Base-by-base conservation (phyloP, 2,888 invertebrate genomes). In the Blastobasis lacticolella region DNA sequence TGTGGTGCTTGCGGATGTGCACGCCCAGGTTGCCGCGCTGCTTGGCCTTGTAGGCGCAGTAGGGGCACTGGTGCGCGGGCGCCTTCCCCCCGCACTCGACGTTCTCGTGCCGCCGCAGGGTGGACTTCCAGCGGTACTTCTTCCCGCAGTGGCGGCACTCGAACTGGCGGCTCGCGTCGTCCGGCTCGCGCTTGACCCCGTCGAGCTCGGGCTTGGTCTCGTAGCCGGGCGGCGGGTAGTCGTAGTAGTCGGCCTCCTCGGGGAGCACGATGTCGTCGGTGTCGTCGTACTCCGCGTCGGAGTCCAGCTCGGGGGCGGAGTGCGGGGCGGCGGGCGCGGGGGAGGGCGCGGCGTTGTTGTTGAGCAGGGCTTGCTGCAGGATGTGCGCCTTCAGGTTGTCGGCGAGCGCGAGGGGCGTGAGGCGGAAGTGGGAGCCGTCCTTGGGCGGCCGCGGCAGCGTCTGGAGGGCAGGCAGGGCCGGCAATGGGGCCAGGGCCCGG, bases 1-100 rank as follows among this genome's bases (percentile, higher is more conserved):
- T 81, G 89, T 94, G 94, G 88, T 94, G 94, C 73, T 94, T 94
- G 61, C 94, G 90, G 62, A 94, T 93, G 77, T 95, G 95, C 23
- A 94, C 94, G 62, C 94, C 93, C 37, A 95, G 89, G 83, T 95
- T 95, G 63, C 95, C 94, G 50, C 94, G 90, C 75, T 95, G 95
- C 70, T 95, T 94, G 57, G 95, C 94, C 67, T 91, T 90, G 85
- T 94, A 94, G 36, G 92, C 89, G 81, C 94, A 95, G 73, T 93
- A 91, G 8, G 94, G 93, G 68, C 95, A 95, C 58, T 94, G 93
- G 81, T 94, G 94, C 57, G 93, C 90, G 0, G 95, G 95, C 58
- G 94, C 93, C 75, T 95, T 95, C 58, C 94, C 94, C 46, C 94
- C 94, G 80, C 95, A 95, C 80, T 95, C 95, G 57, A 94, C 94